phyloP scores from a whole-genome alignment of 2,113 vertebrate species.

The Geococcyx californianus region DNA sequence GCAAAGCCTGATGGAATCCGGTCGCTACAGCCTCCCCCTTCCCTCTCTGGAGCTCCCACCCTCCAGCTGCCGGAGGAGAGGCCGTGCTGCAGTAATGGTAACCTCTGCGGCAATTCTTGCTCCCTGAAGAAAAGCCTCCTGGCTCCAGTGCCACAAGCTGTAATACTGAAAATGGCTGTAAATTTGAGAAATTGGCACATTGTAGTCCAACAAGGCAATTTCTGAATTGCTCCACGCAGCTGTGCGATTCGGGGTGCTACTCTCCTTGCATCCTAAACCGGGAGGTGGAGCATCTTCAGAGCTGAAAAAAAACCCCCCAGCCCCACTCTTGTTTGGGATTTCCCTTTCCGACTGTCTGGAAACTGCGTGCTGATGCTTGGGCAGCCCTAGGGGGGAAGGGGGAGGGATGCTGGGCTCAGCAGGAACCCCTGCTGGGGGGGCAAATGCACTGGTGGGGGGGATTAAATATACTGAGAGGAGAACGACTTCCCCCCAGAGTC shows the following conservation, averaged over 20 bases:
- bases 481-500: fast-evolving
- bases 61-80: conserved; percentile 23
- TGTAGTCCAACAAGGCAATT: conserved; percentile 76
- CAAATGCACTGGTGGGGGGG: fast-evolving
- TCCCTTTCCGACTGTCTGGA: neutral
- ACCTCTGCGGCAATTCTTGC: conserved; percentile 62
- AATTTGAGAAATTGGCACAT: conserved; percentile 78
- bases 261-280: conserved; percentile 37
- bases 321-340: neutral
- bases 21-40: neutral
- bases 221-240: conserved; percentile 74
- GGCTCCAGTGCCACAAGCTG: conserved; percentile 57
- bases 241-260: conserved; percentile 28
- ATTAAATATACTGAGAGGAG: fast-evolving
- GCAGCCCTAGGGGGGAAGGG: neutral
- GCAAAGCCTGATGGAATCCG: neutral
- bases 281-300: neutral
- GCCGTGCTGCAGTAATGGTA: conserved; percentile 60
- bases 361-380: neutral
- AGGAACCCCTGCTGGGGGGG: neutral
- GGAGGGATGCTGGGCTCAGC: neutral
- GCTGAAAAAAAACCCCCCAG: neutral
- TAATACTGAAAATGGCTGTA: conserved; percentile 77
- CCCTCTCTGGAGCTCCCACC: neutral
- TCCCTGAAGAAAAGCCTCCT: conserved; percentile 71